Percentiles rank a stretch among this genome's conserved stretches.
These are phyloP conservation scores for Ifrita kowaldi DNA, from an alignment of 2,113 vertebrate species.

Conservation along the genomic window DNA sequence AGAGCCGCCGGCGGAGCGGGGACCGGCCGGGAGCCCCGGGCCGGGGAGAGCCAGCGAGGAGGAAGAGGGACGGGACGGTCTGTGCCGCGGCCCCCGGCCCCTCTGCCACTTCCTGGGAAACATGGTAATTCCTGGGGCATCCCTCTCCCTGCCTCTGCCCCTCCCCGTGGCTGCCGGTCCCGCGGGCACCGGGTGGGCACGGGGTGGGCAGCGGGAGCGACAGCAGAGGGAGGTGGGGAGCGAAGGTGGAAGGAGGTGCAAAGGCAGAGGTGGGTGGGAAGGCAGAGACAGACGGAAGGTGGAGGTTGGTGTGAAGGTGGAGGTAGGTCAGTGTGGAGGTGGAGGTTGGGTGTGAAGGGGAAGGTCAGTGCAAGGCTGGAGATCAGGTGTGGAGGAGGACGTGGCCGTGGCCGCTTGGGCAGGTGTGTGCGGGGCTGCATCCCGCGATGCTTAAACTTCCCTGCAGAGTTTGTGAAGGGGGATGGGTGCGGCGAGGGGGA, in stretches of 20 bases:
- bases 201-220: not conserved
- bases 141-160: not conserved
- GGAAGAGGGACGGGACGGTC: not conserved
- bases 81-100: not conserved
- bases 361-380: not conserved
- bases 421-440: not conserved
- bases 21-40: not conserved
- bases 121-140: slow-evolving; percentile 26
- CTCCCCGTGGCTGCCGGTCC: not conserved
- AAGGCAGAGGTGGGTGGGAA: not conserved
- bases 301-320: not conserved
- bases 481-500: not conserved
- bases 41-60: not conserved
- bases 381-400: too few relatives aligned
- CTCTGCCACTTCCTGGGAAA: not conserved
- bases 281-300: too few relatives aligned
- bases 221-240: not conserved
- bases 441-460: not conserved
- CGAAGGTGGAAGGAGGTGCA: not conserved
- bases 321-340: not conserved
- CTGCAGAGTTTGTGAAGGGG: not conserved
- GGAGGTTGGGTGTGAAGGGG: not conserved
- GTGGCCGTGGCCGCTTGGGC: not conserved
- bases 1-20: not conserved
- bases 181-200: not conserved